These are phyloP conservation scores for Aurelia aurita DNA, from an alignment of 30 jellyfish, hydroid and myxozoan genomes.

Conservation along the genomic window DNA sequence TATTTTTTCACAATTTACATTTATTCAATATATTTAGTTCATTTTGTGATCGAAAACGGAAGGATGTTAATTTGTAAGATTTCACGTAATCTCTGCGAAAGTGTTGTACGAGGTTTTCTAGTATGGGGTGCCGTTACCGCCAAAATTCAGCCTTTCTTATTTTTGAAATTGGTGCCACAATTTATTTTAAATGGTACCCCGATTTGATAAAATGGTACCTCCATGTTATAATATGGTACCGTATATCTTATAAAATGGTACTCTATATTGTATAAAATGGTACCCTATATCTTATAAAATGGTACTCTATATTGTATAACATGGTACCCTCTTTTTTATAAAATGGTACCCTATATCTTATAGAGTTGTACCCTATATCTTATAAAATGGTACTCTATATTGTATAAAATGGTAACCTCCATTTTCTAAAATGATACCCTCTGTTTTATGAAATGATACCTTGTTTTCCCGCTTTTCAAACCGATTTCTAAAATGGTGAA, in stretches of 20 bases:
- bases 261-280: background rate
- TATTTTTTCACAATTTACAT: too few relatives aligned
- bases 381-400: background rate
- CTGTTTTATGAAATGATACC: background rate
- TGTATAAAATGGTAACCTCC: background rate
- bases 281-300: background rate
- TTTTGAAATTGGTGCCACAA: background rate
- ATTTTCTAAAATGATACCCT: background rate
- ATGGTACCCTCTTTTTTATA: background rate
- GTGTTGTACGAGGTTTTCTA: too few relatives aligned
- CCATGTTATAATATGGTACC: background rate
- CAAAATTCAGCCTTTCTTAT: background rate
- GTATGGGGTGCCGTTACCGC: conserved; percentile 1
- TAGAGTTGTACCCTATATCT: background rate
- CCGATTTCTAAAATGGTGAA: background rate
- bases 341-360: background rate
- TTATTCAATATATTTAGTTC: too few relatives aligned
- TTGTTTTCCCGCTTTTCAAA: background rate
- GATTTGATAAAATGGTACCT: background rate
- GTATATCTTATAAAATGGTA: background rate
- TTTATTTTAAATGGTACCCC: background rate
- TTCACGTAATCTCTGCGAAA: too few relatives aligned
- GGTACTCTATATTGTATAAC: background rate
- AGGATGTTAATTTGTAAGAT: too few relatives aligned
- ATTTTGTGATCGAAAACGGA: too few relatives aligned